Percentiles rank a stretch among this genome's conserved stretches.
phyloP scores from a whole-genome alignment of 2,888 invertebrate genomes.

The Pharmacophagus antenor region DNA sequence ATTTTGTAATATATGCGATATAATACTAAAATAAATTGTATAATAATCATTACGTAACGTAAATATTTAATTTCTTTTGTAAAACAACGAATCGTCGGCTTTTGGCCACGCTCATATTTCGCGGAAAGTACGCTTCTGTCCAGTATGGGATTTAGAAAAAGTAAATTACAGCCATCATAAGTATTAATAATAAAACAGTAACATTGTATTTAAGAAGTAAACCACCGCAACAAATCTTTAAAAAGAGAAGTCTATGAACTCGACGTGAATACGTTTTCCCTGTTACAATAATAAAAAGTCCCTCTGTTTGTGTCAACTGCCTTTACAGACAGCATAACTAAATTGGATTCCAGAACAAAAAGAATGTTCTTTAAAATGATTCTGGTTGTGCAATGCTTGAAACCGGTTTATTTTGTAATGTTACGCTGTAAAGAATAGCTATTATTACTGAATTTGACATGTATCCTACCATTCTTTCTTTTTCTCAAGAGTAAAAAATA shows the following conservation, averaged over 20 bases:
- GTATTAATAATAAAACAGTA: too few species aligned
- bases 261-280: slow-evolving; percentile 5
- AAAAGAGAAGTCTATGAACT: background rate
- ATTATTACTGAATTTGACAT: background rate
- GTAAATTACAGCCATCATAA: too few species aligned
- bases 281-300: slow-evolving; percentile 10
- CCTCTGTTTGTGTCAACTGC: slow-evolving; percentile 8
- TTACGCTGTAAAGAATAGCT: background rate
- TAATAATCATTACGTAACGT: too few species aligned
- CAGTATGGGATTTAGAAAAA: too few species aligned
- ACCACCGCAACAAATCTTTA: too few species aligned
- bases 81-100: too few species aligned
- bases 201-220: background rate
- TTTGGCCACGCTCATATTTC: too few species aligned
- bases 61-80: too few species aligned
- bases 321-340: slow-evolving; percentile 8
- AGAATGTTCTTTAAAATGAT: slow-evolving; percentile 13
- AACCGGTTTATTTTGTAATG: slow-evolving; percentile 8
- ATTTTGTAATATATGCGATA: too few species aligned
- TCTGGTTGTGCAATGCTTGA: slow-evolving; percentile 10
- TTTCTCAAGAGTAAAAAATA: too few species aligned
- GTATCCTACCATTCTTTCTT: background rate
- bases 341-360: slow-evolving; percentile 7
- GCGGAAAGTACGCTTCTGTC: too few species aligned
- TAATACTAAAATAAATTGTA: too few species aligned